A percentile compares a stretch with the other conserved stretches of the same genome.
Evolutionary conservation across 2,113 vertebrate species (phyloP).

Genomic region (Pristiophorus japonicus): DNA sequence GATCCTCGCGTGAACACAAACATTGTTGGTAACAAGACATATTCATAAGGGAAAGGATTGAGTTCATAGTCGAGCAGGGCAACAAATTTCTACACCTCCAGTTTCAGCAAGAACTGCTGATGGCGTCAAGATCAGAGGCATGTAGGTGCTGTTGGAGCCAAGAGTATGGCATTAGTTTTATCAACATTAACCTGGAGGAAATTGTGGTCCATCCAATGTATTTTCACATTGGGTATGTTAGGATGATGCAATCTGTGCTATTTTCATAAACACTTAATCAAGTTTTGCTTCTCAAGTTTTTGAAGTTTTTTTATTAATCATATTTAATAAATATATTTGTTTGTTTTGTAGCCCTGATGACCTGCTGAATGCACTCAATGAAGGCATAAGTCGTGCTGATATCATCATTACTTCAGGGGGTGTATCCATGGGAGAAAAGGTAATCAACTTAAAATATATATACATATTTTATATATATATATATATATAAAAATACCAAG

Average conservation of each 20-base stretch:
- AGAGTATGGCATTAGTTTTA: not conserved
- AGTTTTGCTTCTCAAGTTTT: not conserved
- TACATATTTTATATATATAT: not conserved
- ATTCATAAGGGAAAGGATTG: not conserved
- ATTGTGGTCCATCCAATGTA: not conserved
- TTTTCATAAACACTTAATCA: not conserved
- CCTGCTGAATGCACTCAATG: constrained; percentile 98
- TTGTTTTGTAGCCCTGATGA: constrained; percentile 83
- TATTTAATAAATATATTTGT: constrained; percentile 3
- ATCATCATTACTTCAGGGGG: constrained; percentile 99
- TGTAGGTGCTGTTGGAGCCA: not conserved
- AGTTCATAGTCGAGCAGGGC: not conserved
- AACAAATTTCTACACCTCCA: not conserved
- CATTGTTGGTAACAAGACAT: not conserved
- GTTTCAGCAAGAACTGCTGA: not conserved
- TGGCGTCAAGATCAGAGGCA: not conserved
- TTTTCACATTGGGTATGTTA: not conserved
- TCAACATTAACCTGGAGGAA: not conserved
- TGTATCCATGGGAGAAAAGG: constrained; percentile 98
- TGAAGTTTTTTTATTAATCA: constrained; percentile 15
- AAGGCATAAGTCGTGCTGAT: constrained; percentile 97
- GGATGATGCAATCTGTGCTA: not conserved
- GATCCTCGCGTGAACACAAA: not conserved
- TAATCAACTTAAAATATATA: constrained; percentile 45
- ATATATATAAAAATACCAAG: not conserved